Conservation (phyloP, 2,113 vertebrate species). For the Halcyon malimbica region DNA sequence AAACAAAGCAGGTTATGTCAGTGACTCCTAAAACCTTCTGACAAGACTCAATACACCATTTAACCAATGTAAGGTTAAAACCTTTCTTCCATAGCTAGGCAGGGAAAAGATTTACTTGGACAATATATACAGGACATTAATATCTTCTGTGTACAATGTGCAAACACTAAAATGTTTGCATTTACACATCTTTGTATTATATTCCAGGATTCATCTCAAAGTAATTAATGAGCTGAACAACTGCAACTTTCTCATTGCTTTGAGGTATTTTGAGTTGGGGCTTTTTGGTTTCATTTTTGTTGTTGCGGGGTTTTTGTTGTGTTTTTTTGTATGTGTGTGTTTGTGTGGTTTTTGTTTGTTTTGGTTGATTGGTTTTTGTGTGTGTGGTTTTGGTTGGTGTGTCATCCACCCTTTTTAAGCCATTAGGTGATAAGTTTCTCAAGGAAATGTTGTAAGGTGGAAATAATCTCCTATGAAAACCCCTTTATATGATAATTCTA, state of each 20-base stretch:
- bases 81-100: neutral
- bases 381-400: neutral
- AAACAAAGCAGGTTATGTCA: neutral
- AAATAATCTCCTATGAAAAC: neutral
- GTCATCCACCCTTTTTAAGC: neutral
- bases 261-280: neutral
- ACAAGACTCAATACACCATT: neutral
- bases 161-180: neutral
- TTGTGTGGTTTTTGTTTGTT: neutral
- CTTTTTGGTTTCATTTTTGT: too few species aligned
- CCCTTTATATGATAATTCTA: neutral
- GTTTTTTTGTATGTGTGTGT: neutral
- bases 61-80: neutral
- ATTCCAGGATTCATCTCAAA: neutral
- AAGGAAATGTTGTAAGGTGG: neutral
- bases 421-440: neutral
- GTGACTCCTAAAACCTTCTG: neutral
- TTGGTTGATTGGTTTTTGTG: neutral
- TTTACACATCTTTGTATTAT: neutral
- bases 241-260: neutral
- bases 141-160: neutral
- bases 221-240: neutral
- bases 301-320: neutral
- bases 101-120: neutral
- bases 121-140: neutral